Evolutionary conservation across 2,113 vertebrate species (phyloP).

Genomic region (Hippocampus comes): DNA sequence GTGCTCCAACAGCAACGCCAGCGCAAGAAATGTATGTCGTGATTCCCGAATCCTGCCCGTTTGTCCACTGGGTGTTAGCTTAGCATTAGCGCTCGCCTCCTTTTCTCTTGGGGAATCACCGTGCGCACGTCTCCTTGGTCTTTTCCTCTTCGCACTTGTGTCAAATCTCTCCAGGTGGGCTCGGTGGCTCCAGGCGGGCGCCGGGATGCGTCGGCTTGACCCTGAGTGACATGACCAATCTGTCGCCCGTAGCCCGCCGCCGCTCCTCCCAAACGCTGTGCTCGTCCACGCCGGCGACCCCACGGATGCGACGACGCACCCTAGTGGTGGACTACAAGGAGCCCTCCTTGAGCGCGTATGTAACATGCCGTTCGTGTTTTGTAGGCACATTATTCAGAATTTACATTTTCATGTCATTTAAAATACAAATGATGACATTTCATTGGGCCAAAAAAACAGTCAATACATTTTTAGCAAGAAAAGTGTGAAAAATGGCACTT

Average conservation of each 20-base stretch:
- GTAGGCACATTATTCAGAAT: too few species aligned
- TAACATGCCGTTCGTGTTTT: background rate
- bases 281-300: conserved; percentile 23
- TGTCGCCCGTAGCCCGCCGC: conserved; percentile 63
- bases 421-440: too few species aligned
- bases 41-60: background rate
- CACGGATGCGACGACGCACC: conserved; percentile 77
- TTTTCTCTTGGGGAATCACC: conserved; percentile 11
- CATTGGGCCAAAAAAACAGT: too few species aligned
- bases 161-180: conserved; percentile 67
- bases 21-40: conserved; percentile 51
- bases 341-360: conserved; percentile 76
- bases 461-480: too few species aligned
- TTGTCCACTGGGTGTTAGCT: background rate
- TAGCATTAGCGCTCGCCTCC: background rate
- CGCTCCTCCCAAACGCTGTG: conserved; percentile 53
- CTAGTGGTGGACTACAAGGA: conserved; percentile 83
- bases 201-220: conserved; percentile 3
- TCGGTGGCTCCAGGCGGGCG: conserved; percentile 46
- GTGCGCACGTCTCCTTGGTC: background rate
- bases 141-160: conserved; percentile 18
- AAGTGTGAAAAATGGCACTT: too few species aligned
- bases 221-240: conserved; percentile 87
- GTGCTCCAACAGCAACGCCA: conserved; percentile 5
- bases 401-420: too few species aligned